Conservation (phyloP, 2,113 vertebrate species). For the Aleadryas rufinucha region DNA sequence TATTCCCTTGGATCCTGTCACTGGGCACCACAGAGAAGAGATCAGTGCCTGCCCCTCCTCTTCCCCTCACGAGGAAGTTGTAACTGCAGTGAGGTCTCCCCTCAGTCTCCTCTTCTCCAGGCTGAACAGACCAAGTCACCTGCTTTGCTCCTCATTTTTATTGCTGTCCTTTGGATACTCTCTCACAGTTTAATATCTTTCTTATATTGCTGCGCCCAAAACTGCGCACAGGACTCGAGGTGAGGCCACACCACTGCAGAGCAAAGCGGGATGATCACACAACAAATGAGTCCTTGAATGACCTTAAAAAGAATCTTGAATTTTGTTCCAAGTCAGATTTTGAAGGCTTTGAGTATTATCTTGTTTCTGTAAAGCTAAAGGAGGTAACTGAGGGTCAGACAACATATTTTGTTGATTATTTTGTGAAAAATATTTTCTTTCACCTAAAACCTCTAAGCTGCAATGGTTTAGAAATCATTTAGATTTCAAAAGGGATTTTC, state of each 20-base stretch:
- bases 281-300: background rate
- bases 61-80: no score
- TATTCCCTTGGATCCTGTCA: accelerated
- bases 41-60: background rate
- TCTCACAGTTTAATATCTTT: background rate
- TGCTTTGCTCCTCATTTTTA: background rate
- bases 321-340: background rate
- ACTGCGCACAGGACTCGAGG: background rate
- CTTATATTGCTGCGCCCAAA: background rate
- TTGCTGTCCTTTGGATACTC: background rate
- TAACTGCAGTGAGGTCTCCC: accelerated
- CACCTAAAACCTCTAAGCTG: background rate
- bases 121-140: background rate
- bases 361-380: background rate
- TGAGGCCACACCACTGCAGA: background rate
- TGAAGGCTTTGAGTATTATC: background rate
- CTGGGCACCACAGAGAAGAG: background rate
- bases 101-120: background rate
- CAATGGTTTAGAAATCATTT: background rate
- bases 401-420: background rate
- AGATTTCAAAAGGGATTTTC: background rate
- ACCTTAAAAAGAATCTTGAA: background rate
- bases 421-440: background rate
- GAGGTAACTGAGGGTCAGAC: background rate
- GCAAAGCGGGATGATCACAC: background rate